Percentiles rank a stretch among this genome's conserved stretches.
Conservation (phyloP, 2,113 vertebrate species). For the Colaptes auratus region DNA sequence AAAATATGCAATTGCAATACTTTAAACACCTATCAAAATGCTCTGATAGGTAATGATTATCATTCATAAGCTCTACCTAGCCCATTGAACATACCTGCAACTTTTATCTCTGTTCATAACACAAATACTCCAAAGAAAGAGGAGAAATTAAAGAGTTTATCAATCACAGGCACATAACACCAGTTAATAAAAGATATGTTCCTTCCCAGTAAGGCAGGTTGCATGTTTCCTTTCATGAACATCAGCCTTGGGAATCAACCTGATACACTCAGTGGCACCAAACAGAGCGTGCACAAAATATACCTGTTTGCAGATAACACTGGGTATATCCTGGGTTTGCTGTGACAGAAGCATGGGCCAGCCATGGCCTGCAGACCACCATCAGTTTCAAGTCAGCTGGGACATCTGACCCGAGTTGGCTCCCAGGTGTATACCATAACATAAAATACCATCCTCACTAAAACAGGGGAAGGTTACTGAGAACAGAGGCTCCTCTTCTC, state of each 20-base stretch:
- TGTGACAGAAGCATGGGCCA: too few species aligned
- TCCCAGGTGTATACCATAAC: too few species aligned
- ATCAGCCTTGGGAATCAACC: not conserved
- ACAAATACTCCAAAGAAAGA: not conserved
- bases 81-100: not conserved
- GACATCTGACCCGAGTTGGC: too few species aligned
- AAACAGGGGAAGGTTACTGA: too few species aligned
- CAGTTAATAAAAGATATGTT: not conserved
- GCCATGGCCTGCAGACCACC: too few species aligned
- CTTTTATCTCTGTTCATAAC: not conserved
- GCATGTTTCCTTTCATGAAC: not conserved
- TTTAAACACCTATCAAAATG: not conserved
- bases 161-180: fast-evolving
- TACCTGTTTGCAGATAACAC: not conserved
- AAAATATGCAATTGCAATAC: not conserved
- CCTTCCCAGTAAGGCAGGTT: not conserved
- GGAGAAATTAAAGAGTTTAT: not conserved
- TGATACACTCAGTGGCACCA: not conserved
- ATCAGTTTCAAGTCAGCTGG: too few species aligned
- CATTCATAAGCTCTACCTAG: not conserved
- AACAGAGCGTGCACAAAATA: not conserved
- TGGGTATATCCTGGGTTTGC: too few species aligned
- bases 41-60: not conserved
- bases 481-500: too few species aligned
- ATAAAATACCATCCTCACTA: too few species aligned